Base-by-base conservation (phyloP, 37 sponge, comb jelly and placozoan genomes). In the Amphimedon queenslandica region DNA sequence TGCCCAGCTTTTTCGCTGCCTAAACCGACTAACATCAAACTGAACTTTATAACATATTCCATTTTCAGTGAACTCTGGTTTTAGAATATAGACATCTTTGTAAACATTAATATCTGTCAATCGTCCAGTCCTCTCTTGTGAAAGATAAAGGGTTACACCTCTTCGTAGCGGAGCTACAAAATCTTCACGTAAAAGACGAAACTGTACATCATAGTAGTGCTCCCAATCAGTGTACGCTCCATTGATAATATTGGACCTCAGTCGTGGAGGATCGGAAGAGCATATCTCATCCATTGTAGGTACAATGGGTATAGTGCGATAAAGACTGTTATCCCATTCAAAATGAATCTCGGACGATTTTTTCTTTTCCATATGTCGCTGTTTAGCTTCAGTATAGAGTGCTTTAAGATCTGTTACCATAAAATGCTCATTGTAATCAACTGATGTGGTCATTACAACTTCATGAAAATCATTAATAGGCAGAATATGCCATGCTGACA, bases 111-210 rank as follows among this genome's bases (percentile, higher is more conserved):
- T 70, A 74, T 94, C 90, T 24, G 39, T 56, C 1, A 77, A 28
- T 23, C 84, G 70, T 30, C 67, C 30, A 39, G 75, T 76, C 5
- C 41, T 42, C 23, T 56, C 34, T 38, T 72, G 79, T 0, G 67
- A 29, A 10, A 75, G 66, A 55, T 65, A 93, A 40, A 73, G 75
- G 39, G 47, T 51, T 1, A 94, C 77, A 21, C 95, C 95, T 42
- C 56, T 58, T 30, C 95, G 76, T 4, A 94, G 82, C 33, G 95
- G 95, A 32, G 83, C 85, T 10, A 94, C 61, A 66, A 94, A 90
- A 57, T 94, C 95, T 74, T 94, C 95, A 32, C 95, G 63, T 24
- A 94, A 75, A 4, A 94, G 73, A 21, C 78, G 84, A 74, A 94
- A 94, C 58, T 94, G 95, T 1, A 84, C 69, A 58, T 94, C 88